Base-by-base conservation (phyloP, 2,113 vertebrate species). In the Eublepharis macularius region DNA sequence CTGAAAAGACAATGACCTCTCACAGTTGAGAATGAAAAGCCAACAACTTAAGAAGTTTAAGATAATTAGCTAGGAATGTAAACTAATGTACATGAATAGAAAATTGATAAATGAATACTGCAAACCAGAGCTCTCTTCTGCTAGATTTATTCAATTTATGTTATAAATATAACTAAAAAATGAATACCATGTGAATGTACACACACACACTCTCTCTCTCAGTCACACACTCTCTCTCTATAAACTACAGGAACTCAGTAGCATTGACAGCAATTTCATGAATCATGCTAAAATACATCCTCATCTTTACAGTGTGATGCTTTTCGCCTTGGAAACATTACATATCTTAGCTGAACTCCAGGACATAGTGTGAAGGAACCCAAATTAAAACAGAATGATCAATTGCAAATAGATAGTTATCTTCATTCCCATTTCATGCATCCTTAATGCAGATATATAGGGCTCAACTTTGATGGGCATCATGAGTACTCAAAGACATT, bases 41-140 rank as follows among this genome's bases (percentile, higher is more conserved):
- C 78, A n/a, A 79, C 7, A 68, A 82, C 77, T 60, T 47, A 66
- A 80, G 45, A 0, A 0, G 43, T 81, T 0, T 0, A 0, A n/a
- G 79, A 47, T 1, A 0, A 0, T 49, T 0, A 12, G 79, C 32
- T 41, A 14, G 74, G 82, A 91, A 92, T 90, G 29, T 45, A 89
- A 91, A 75, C 41, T 13, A 80, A 63, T 70, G 63, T 66, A 26
- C 6, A 57, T 43, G 87, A 91, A 93, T 86, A 89, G 86, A 91
- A 91, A 91, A 91, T 84, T 83, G 89, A 0, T 32, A 12, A 66
- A 65, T 45, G 49, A 76, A 39, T n/a, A 11, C 45, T 69, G 32
- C 13, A 36, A 63, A 63, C 39, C 29, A 63, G 41, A 83, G 43
- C 12, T 41, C 49, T 63, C 73, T 81, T 47, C 36, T 47, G 41